Conservation (phyloP, 2,888 invertebrate genomes). For the Penaeus monodon region DNA sequence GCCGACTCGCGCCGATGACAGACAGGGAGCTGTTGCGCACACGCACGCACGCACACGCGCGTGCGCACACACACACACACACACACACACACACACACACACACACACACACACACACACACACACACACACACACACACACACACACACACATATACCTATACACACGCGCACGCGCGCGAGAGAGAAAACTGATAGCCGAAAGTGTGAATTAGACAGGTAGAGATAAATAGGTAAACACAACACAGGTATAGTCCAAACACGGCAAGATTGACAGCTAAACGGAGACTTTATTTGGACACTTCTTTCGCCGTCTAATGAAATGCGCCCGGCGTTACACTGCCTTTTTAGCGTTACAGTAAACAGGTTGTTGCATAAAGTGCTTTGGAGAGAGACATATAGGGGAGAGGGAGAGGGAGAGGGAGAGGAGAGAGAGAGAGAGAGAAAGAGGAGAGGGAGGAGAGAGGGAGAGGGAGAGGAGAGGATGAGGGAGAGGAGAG, state of each 20-base stretch:
- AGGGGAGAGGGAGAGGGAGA: background rate
- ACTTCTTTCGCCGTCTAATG: too few relatives aligned
- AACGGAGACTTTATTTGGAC: too few relatives aligned
- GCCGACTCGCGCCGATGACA: background rate
- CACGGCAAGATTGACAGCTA: too few relatives aligned
- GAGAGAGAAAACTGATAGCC: too few relatives aligned
- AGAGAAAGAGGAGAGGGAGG: background rate
- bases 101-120: constrained; percentile 13
- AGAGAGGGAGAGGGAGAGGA: background rate
- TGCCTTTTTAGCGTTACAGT: too few relatives aligned
- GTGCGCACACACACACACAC: background rate
- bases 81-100: constrained; percentile 18
- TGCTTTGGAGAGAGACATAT: background rate
- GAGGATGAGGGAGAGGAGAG: background rate
- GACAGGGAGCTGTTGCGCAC: background rate
- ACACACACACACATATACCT: background rate
- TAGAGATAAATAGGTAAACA: too few relatives aligned
- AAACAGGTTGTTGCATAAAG: too few relatives aligned
- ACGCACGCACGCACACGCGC: background rate
- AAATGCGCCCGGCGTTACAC: too few relatives aligned
- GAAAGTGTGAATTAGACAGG: too few relatives aligned
- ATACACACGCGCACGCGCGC: background rate
- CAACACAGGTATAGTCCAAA: too few relatives aligned
- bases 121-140: background rate
- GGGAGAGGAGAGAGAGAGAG: background rate